Percentiles rank a stretch among this genome's conserved stretches.
Evolutionary conservation across 1,140 invertebrate genomes (phyloP).

Genomic region (Oryzaephilus surinamensis): DNA sequence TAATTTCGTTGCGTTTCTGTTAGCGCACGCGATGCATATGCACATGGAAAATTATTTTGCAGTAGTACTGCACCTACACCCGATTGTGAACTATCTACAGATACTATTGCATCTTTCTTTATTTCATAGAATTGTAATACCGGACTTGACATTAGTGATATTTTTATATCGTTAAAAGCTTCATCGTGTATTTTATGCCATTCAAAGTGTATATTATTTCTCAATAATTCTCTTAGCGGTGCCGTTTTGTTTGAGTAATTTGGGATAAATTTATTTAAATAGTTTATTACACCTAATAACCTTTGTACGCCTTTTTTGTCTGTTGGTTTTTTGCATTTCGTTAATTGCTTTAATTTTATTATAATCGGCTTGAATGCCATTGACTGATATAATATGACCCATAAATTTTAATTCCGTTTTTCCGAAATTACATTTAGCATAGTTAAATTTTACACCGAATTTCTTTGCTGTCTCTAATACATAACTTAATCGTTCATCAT

Average conservation of each 20-base stretch:
- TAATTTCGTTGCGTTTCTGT: conserved; percentile 30
- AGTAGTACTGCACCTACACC: conserved; percentile 34
- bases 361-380: conserved; percentile 1
- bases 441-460: conserved; percentile 29
- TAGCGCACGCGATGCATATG: conserved; percentile 31
- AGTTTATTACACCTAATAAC: neutral
- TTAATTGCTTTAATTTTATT: conserved; percentile 2
- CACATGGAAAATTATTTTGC: conserved; percentile 32
- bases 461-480: conserved; percentile 24
- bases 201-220: conserved; percentile 8
- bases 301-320: neutral
- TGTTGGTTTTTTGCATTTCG: neutral
- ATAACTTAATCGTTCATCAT: conserved; percentile 26
- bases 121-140: conserved; percentile 25
- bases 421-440: conserved; percentile 26
- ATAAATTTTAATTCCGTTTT: conserved; percentile 10
- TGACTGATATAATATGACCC: conserved; percentile 2
- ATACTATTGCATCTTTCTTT: conserved; percentile 20
- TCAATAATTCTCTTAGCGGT: conserved; percentile 9
- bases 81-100: no score
- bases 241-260: conserved; percentile 20
- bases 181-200: conserved; percentile 17
- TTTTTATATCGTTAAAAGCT: conserved; percentile 23
- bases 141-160: conserved; percentile 14
- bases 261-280: conserved; percentile 9